Conservation (phyloP, 2,888 invertebrate genomes). For the Podabrus alpinus region DNA sequence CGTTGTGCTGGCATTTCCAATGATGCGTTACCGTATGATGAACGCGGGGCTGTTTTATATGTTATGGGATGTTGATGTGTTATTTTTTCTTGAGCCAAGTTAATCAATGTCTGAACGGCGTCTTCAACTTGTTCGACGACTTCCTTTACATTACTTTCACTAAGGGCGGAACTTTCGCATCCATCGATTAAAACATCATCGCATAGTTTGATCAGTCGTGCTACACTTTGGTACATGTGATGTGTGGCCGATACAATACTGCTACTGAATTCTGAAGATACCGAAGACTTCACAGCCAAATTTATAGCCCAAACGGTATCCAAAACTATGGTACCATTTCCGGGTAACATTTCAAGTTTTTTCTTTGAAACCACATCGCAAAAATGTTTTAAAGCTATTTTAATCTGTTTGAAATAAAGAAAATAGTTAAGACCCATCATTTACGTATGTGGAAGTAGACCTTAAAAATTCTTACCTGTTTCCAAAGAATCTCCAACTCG, state of each 20-base stretch:
- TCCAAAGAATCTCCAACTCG: constrained; percentile 37
- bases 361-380: constrained; percentile 90
- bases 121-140: constrained; percentile 73
- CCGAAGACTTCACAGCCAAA: constrained; percentile 55
- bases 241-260: constrained; percentile 78
- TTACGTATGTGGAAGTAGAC: neutral
- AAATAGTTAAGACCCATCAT: neutral
- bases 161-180: constrained; percentile 66
- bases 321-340: constrained; percentile 90
- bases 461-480: constrained; percentile 34
- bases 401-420: constrained; percentile 58
- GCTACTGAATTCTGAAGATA: constrained; percentile 60
- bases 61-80: constrained; percentile 52
- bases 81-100: constrained; percentile 82
- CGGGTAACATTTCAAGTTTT: constrained; percentile 90
- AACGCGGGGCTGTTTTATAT: constrained; percentile 55
- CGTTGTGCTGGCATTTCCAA: constrained; percentile 62
- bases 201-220: constrained; percentile 84
- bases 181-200: constrained; percentile 84
- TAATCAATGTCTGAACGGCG: constrained; percentile 76
- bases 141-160: constrained; percentile 67
- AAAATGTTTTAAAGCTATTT: constrained; percentile 83
- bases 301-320: constrained; percentile 90
- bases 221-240: constrained; percentile 84
- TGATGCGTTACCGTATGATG: constrained; percentile 48